These are phyloP conservation scores for Lophotriccus pileatus DNA, from an alignment of 2,797 vertebrate species.

Conservation along the genomic window DNA sequence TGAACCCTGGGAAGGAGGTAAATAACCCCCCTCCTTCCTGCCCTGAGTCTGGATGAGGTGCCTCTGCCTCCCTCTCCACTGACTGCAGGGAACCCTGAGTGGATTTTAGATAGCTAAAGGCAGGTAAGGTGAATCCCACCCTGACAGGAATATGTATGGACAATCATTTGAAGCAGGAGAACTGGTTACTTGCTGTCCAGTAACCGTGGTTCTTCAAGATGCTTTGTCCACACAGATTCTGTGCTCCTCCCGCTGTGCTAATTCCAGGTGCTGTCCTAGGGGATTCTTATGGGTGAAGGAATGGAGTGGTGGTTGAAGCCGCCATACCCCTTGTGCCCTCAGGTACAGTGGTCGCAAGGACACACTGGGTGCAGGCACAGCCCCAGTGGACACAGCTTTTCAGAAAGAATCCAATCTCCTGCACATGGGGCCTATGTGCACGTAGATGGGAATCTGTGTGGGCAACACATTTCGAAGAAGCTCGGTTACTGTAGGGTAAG, in stretches of 20 bases:
- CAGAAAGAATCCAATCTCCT: slow-evolving; percentile 71
- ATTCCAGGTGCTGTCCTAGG: slow-evolving; percentile 49
- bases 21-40: not conserved
- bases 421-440: slow-evolving; percentile 70
- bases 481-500: slow-evolving; percentile 72
- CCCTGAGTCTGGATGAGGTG: not conserved
- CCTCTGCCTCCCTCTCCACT: not conserved
- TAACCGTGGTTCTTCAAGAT: slow-evolving; percentile 68
- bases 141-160: slow-evolving; percentile 63
- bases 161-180: slow-evolving; percentile 66
- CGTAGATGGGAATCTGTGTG: slow-evolving; percentile 72
- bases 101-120: slow-evolving; percentile 48
- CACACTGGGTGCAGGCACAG: slow-evolving; percentile 72
- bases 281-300: slow-evolving; percentile 59
- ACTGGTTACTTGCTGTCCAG: slow-evolving; percentile 54
- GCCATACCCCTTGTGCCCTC: slow-evolving; percentile 72
- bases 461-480: slow-evolving; percentile 72
- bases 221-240: slow-evolving; percentile 72
- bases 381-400: slow-evolving; percentile 72
- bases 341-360: slow-evolving; percentile 73
- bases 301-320: slow-evolving; percentile 69
- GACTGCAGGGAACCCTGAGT: not conserved
- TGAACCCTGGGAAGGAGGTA: not conserved
- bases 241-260: slow-evolving; percentile 49
- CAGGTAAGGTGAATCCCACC: slow-evolving; percentile 62